A percentile compares a stretch with the other conserved stretches of the same genome.
phyloP scores from a whole-genome alignment of 1,140 invertebrate species.

The Aphaenogaster floridana region DNA sequence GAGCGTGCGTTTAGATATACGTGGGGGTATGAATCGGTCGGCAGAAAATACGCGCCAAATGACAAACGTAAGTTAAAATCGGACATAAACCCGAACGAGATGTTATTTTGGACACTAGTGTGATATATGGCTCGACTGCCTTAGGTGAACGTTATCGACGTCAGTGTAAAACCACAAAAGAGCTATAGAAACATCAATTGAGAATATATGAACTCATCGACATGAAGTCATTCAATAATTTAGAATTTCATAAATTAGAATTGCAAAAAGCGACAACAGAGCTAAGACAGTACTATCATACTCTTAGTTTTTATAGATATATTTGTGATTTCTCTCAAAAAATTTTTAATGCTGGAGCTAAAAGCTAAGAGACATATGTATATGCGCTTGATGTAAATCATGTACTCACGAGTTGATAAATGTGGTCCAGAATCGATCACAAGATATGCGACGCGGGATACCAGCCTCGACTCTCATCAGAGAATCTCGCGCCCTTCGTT shows the following conservation, averaged over 20 bases:
- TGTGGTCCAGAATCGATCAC: conserved; percentile 40
- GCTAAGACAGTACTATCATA: background rate
- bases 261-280: background rate
- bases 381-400: background rate
- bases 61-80: conserved; percentile 35
- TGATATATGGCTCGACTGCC: conserved; percentile 23
- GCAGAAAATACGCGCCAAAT: conserved; percentile 17
- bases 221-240: background rate
- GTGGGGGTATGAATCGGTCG: conserved; percentile 1
- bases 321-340: background rate
- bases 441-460: background rate
- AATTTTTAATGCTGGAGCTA: background rate
- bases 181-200: background rate
- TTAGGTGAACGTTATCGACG: background rate
- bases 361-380: background rate
- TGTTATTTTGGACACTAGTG: conserved; percentile 29
- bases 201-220: conserved; percentile 19
- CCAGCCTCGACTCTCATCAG: conserved; percentile 29
- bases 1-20: conserved; percentile 1
- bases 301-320: background rate
- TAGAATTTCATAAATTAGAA: background rate
- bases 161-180: conserved; percentile 7
- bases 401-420: background rate
- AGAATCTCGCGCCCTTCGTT: conserved; percentile 20
- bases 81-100: conserved; percentile 7